Conservation (phyloP, 2,888 invertebrate species). For the Noctua fimbriata region DNA sequence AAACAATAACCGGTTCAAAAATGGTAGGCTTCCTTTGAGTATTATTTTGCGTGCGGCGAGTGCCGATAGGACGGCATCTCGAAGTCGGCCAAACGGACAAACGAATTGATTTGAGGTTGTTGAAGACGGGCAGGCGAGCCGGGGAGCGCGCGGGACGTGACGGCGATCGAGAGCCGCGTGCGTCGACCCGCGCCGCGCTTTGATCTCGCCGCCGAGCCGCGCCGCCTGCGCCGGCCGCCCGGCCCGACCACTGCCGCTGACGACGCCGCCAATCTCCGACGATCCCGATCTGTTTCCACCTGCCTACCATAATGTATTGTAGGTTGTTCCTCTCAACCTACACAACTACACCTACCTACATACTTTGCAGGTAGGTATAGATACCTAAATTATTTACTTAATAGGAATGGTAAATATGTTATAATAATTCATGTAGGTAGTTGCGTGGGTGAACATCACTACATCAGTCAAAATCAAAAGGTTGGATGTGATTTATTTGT, state of each 20-base stretch:
- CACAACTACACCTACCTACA: constrained; percentile 5
- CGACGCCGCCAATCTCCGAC: constrained; percentile 72
- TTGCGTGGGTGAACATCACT: constrained; percentile 26
- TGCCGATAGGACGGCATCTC: constrained; percentile 71
- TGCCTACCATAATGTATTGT: constrained; percentile 70
- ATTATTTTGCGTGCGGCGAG: constrained; percentile 80
- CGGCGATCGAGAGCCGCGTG: constrained; percentile 83
- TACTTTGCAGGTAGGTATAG: not conserved
- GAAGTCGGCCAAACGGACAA: constrained; percentile 73
- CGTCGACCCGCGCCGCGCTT: constrained; percentile 87
- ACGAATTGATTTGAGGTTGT: constrained; percentile 77
- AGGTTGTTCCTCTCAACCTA: constrained; percentile 36
- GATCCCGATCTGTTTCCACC: constrained; percentile 66
- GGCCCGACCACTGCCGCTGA: constrained; percentile 62
- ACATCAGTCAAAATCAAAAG: constrained; percentile 31
- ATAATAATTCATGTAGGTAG: constrained; percentile 14
- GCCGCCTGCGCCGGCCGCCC: constrained; percentile 36
- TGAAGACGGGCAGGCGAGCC: constrained; percentile 66
- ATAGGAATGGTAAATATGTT: constrained; percentile 8
- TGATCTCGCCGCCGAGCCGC: constrained; percentile 79
- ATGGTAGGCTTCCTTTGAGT: constrained; percentile 82
- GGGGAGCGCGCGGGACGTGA: constrained; percentile 73
- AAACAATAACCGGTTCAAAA: constrained; percentile 87
- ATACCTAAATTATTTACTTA: not conserved
- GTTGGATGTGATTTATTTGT: constrained; percentile 32